Evolutionary conservation across 2,797 vertebrate species (phyloP).

Genomic region (Jordanella pulchra): DNA sequence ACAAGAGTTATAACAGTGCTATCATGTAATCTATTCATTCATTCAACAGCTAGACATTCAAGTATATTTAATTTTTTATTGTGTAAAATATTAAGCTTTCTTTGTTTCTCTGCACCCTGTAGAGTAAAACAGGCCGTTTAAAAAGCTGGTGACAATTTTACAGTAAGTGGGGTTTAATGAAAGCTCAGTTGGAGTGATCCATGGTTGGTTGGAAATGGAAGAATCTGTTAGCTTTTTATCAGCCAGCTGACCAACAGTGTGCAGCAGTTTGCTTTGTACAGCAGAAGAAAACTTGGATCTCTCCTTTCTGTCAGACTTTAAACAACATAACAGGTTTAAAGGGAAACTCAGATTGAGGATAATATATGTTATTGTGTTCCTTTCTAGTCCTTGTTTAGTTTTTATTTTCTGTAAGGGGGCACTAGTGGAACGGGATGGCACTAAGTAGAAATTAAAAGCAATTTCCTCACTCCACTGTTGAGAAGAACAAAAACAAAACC

Average conservation of each 20-base stretch:
- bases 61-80: background rate
- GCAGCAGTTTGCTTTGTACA: background rate
- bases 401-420: background rate
- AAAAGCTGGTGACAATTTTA: background rate
- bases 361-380: background rate
- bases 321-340: background rate
- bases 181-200: background rate
- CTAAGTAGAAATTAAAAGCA: background rate
- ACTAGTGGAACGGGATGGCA: background rate
- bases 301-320: background rate
- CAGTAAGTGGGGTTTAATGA: no score
- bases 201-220: background rate
- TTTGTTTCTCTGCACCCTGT: background rate
- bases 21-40: background rate
- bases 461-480: background rate
- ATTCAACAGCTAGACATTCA: background rate
- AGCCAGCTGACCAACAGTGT: background rate
- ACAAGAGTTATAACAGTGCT: background rate
- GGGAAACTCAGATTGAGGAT: background rate
- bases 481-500: constrained; percentile 1
- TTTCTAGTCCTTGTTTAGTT: background rate
- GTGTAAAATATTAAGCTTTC: background rate
- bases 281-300: no score
- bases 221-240: background rate
- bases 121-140: background rate